Conservation (phyloP, 2,113 vertebrate species). For the Ceratotherium simum region DNA sequence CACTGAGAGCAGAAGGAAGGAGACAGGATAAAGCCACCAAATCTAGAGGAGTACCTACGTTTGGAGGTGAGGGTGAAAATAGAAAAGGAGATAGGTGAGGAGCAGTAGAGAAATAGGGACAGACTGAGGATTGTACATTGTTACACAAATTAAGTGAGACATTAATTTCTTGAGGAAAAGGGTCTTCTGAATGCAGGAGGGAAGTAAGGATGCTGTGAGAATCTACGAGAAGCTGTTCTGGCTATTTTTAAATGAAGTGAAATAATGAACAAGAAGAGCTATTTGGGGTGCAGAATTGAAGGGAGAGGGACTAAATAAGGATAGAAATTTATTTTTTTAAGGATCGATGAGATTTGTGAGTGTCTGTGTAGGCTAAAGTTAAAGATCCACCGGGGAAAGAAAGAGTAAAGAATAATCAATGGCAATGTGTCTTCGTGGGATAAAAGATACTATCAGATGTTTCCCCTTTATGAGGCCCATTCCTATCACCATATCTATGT, state of each 20-base stretch:
- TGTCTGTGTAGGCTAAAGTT: background rate
- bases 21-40: background rate
- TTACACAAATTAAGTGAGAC: background rate
- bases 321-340: background rate
- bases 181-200: background rate
- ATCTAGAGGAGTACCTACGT: background rate
- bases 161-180: background rate
- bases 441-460: background rate
- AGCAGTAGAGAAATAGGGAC: background rate
- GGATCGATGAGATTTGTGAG: background rate
- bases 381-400: background rate
- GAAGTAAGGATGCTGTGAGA: background rate
- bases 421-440: background rate
- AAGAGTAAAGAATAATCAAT: background rate
- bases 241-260: background rate
- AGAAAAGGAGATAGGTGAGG: no score
- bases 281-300: background rate
- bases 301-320: background rate
- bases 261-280: background rate
- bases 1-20: background rate
- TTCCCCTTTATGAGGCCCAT: constrained; percentile 36
- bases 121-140: no score
- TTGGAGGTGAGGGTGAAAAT: background rate
- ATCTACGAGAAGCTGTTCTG: background rate
- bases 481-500: background rate